Base-by-base conservation (phyloP, 2,113 vertebrate genomes). In the Nycticryphes semicollaris region DNA sequence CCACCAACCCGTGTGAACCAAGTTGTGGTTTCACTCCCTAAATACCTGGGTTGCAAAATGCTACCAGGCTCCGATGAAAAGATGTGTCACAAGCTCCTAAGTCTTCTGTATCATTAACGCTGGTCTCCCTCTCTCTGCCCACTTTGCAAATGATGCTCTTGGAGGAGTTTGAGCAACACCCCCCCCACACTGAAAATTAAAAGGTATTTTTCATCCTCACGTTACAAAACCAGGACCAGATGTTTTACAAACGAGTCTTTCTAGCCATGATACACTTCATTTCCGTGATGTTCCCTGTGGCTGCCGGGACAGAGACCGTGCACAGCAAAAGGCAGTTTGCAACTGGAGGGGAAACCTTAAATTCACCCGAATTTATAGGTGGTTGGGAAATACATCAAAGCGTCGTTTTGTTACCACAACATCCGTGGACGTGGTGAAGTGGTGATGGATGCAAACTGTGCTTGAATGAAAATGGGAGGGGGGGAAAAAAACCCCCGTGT, bases 341-440 rank as follows among this genome's bases (percentile, higher is more conserved):
- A 31, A 30, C 30, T 48, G 21, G 79, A 74, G 45, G n/a, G 27
- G 33, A 81, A 78, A 18, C 7, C 22, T 64, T 56, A 28, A 10
- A 7, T 48, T 51, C 66, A 53, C 39, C 14, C 0, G 60, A 31
- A 20, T 92, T 87, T 31, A 1, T 23, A 21, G 30, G 5, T 45
- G 28, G 8, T 35, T 59, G 39, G 15, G 51, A 33, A 33, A 27
- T 37, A 14, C 35, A 24, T 57, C 60, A 50, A 59, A 85, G 60
- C 33, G 3, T 25, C n/a, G 30, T 53, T 62, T 73, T 24, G 9
- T 87, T 63, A 25, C 57, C 4, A 3, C 72, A 63, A 6, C 27
- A 6, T 78, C 60, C 21, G 0, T 7, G 33, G 41, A 9, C 0
- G 3, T 19, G 0, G 41, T 4, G 1, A 50, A 51, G 47, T 17